Evolutionary conservation across 1,140 invertebrate species (phyloP).

Genomic region (Halotydeus destructor): DNA sequence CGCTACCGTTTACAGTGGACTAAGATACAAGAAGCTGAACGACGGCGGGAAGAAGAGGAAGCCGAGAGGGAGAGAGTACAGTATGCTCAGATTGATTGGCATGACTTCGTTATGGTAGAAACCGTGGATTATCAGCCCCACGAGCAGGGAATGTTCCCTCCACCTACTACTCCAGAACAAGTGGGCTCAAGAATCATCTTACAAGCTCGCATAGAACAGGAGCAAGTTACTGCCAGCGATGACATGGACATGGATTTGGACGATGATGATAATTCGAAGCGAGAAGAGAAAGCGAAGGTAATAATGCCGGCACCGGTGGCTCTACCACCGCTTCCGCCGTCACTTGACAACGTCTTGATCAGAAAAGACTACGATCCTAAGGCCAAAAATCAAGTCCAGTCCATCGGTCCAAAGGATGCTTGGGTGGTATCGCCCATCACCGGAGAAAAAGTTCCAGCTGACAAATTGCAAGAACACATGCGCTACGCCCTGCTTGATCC

Average conservation of each 20-base stretch:
- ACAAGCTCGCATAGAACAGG: constrained; percentile 35
- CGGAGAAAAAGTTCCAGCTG: constrained; percentile 85
- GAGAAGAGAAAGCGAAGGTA: constrained; percentile 15
- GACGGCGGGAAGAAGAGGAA: constrained; percentile 76
- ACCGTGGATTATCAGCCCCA: constrained; percentile 96
- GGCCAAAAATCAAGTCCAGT: constrained; percentile 28
- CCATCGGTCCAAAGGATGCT: constrained; percentile 44
- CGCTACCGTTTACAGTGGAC: constrained; percentile 90
- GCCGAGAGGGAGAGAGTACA: constrained; percentile 83
- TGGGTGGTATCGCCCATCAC: constrained; percentile 95
- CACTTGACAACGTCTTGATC: constrained; percentile 74
- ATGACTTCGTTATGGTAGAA: constrained; percentile 98
- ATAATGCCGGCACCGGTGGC: constrained; percentile 28
- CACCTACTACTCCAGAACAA: constrained; percentile 87
- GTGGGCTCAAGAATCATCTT: constrained; percentile 81
- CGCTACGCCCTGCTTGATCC: constrained; percentile 71
- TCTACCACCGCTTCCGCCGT: constrained; percentile 53
- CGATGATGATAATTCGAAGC: constrained; percentile 44
- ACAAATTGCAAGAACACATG: constrained; percentile 93
- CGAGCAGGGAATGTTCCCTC: constrained; percentile 70
- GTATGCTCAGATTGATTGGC: constrained; percentile 98
- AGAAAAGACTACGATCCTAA: constrained; percentile 94
- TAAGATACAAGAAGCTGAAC: constrained; percentile 74
- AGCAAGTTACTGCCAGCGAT: constrained; percentile 31
- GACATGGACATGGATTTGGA: constrained; percentile 52